Percentiles rank a stretch among this genome's conserved stretches.
phyloP scores from a whole-genome alignment of 2,888 invertebrate genomes.

The Ochropleura plecta region DNA sequence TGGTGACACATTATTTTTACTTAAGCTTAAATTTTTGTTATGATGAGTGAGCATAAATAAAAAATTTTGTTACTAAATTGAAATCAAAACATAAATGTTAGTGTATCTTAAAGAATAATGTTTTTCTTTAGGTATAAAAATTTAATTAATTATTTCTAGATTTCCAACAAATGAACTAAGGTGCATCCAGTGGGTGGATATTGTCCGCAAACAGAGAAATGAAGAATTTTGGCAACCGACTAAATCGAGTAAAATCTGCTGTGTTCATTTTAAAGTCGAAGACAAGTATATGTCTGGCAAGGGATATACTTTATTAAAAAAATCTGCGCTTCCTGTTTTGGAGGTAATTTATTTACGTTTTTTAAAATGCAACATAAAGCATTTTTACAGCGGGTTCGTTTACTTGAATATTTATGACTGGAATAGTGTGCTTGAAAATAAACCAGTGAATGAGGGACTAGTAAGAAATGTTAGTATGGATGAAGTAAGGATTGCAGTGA shows the following conservation, averaged over 20 bases:
- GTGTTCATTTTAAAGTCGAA: slow-evolving; percentile 11
- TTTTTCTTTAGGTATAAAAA: not conserved
- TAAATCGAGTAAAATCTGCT: slow-evolving; percentile 13
- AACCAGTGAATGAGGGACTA: too few species aligned
- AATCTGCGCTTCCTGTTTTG: slow-evolving; percentile 5
- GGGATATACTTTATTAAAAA: slow-evolving; percentile 13
- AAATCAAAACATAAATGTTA: too few species aligned
- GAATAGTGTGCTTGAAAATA: too few species aligned
- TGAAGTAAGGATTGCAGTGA: too few species aligned
- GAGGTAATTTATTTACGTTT: slow-evolving; percentile 10
- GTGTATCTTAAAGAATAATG: not conserved
- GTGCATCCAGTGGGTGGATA: not conserved
- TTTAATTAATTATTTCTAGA: slow-evolving; percentile 9
- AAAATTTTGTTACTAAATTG: too few species aligned
- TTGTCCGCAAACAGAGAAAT: slow-evolving; percentile 7
- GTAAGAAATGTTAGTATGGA: too few species aligned
- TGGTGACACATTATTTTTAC: slow-evolving; percentile 1
- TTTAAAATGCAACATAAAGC: not conserved
- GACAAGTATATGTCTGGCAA: slow-evolving; percentile 8
- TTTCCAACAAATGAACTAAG: slow-evolving; percentile 12
- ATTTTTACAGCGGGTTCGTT: slow-evolving; percentile 7
- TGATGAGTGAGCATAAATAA: too few species aligned
- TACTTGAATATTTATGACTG: slow-evolving; percentile 12
- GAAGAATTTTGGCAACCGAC: slow-evolving; percentile 8
- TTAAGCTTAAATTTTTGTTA: not conserved